A percentile compares a stretch with the other conserved stretches of the same genome.
Evolutionary conservation across 2,888 invertebrate genomes (phyloP).

Genomic region (Metopia argyrocephala): DNA sequence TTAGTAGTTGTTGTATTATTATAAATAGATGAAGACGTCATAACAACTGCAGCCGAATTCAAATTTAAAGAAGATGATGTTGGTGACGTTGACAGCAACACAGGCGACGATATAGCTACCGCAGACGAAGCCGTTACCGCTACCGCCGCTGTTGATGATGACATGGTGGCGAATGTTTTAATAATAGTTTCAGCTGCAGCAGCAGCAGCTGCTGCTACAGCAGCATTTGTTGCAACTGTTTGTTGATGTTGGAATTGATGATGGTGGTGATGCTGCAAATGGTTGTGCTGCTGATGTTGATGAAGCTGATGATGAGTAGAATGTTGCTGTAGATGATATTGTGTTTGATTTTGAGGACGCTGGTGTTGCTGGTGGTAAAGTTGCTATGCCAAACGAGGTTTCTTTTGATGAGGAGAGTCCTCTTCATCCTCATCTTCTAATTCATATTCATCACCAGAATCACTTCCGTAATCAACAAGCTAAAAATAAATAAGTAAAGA

Average conservation of each 20-base stretch:
- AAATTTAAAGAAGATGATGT: constrained; percentile 19
- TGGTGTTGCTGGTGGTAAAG: constrained; percentile 66
- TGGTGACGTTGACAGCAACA: constrained; percentile 32
- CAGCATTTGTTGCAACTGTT: constrained; percentile 52
- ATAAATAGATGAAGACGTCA: constrained; percentile 64
- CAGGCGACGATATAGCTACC: constrained; percentile 36
- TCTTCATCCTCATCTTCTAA: constrained; percentile 79
- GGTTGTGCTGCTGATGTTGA: constrained; percentile 20
- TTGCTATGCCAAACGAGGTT: constrained; percentile 78
- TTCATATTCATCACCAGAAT: constrained; percentile 96
- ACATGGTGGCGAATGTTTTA: constrained; percentile 68
- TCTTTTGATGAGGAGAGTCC: constrained; percentile 77
- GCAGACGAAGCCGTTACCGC: constrained; percentile 53
- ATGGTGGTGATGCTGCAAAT: constrained; percentile 36
- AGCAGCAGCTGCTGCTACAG: constrained; percentile 65
- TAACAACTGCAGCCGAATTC: constrained; percentile 52
- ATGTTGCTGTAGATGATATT: constrained; percentile 57
- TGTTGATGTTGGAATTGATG: constrained; percentile 60
- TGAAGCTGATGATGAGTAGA: constrained; percentile 32
- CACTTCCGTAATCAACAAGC: constrained; percentile 98
- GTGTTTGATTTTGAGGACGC: constrained; percentile 62
- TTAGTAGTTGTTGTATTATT: constrained; percentile 60
- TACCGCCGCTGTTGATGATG: constrained; percentile 59
- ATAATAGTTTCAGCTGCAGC: constrained; percentile 67
- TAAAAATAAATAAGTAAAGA: constrained; percentile 72